phyloP scores from a whole-genome alignment of 1,140 invertebrate species.

The Micrasema longulum region DNA sequence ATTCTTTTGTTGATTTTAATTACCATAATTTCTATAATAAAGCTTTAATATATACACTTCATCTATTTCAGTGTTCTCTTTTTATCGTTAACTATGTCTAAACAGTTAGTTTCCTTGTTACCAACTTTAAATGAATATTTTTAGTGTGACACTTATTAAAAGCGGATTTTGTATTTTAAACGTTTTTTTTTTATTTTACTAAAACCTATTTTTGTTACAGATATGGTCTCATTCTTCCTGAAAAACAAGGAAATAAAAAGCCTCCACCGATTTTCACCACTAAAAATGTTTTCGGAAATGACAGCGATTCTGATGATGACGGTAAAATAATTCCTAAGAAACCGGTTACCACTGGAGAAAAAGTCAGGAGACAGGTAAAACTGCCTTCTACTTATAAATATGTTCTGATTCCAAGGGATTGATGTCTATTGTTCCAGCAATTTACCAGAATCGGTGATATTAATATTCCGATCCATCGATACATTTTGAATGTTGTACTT shows the following conservation, averaged over 20 bases:
- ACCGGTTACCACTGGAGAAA: conserved; percentile 57
- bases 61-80: too few species aligned
- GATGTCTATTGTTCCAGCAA: too few species aligned
- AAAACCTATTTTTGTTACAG: conserved; percentile 56
- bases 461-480: too few species aligned
- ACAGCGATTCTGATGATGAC: conserved; percentile 64
- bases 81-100: conserved; percentile 1
- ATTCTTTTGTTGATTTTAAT: too few species aligned
- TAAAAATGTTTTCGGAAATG: conserved; percentile 65
- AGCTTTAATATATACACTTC: too few species aligned
- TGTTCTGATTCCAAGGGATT: too few species aligned
- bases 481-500: too few species aligned
- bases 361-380: conserved; percentile 61
- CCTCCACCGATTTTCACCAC: conserved; percentile 59
- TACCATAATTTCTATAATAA: too few species aligned
- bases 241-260: conserved; percentile 55
- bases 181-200: not conserved
- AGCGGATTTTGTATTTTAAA: too few species aligned
- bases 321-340: conserved; percentile 55
- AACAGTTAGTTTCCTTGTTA: not conserved
- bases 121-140: too few species aligned
- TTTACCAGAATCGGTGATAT: too few species aligned
- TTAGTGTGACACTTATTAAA: too few species aligned
- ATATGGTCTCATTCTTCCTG: conserved; percentile 64
- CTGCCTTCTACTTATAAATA: not conserved